Evolutionary conservation across 2,797 vertebrate species (phyloP), one percentile per base, ranked within the genome.

Genomic region (Arrhamphus sclerolepis): DNA sequence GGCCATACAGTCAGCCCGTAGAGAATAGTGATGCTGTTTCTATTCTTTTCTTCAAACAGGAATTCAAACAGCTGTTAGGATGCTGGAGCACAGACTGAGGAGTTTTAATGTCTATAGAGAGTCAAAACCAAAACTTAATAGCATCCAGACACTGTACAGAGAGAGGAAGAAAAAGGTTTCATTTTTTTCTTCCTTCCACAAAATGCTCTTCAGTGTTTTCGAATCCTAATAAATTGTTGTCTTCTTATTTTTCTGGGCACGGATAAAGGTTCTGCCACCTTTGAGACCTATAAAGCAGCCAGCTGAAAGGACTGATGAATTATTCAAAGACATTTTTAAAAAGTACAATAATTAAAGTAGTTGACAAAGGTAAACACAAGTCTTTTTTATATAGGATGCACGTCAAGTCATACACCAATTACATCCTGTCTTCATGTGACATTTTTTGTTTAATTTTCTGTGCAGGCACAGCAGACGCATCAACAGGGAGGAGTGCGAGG

Each of bases 41-140:
- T 64, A 14, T 28, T 40, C 70, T 11, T 53, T 14, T 41, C 58
- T 43, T 56, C 49, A 53, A 38, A 34, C 81, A 97, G 95, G 95
- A 81, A 95, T 95, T 65, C 94, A 95, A 72, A 91, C 93, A 56
- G 93, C 94, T 0, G 76, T 93, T 11, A 89, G 77, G 72, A 93
- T 90, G 10, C 86, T 95, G 77, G 86, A 92, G 62, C 66, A 84
- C 53, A 78, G 85, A 21, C 91, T 96, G 51, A 93, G 87, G 64
- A 92, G 91, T 68, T 92, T 93, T 0, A 87, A 88, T 16, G 68
- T 94, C 46, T 91, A 87, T 67, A 79, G 75, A 70, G 91, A 93
- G 50, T 73, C 90, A 0, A 93, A 88, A 81, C 87, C 93, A 63
- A 88, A 73, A 34, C 81, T 88, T 56, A 85, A 93, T 50, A 38